phyloP scores from a whole-genome alignment of 2,888 invertebrate species.

The Anticlea derivata region DNA sequence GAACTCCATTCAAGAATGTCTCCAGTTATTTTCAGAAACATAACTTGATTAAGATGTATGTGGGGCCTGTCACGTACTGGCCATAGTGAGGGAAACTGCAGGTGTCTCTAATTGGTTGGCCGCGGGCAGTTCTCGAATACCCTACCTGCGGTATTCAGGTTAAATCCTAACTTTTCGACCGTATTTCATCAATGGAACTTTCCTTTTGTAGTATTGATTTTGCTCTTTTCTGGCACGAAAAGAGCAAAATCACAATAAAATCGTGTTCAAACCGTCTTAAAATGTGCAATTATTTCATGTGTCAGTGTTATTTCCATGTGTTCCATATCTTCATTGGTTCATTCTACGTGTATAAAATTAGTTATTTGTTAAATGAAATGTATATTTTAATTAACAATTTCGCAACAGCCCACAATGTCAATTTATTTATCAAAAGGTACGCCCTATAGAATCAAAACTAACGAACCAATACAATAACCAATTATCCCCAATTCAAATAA shows the following conservation, averaged over 20 bases:
- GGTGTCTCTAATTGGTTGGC: conserved; percentile 33
- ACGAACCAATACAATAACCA: conserved; percentile 21
- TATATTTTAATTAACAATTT: conserved; percentile 8
- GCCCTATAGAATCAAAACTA: conserved; percentile 7
- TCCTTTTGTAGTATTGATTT: conserved; percentile 16
- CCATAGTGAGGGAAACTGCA: conserved; percentile 26
- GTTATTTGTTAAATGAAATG: no score
- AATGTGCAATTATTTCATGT: no score
- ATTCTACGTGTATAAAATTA: no score
- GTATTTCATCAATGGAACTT: conserved; percentile 27
- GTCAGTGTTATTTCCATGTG: no score
- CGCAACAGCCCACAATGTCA: conserved; percentile 1
- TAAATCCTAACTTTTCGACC: conserved; percentile 30
- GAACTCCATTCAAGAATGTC: conserved; percentile 8
- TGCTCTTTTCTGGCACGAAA: not conserved
- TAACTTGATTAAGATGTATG: conserved; percentile 9
- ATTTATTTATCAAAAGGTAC: conserved; percentile 10
- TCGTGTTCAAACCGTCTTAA: no score
- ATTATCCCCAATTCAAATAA: conserved; percentile 31
- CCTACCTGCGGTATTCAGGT: conserved; percentile 22
- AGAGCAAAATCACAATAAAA: not conserved
- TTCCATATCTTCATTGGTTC: no score
- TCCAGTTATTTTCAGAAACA: conserved; percentile 17
- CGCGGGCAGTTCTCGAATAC: conserved; percentile 29
- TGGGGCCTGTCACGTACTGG: conserved; percentile 17